A percentile compares a stretch with the other conserved stretches of the same genome.
Evolutionary conservation across 2,888 invertebrate species (phyloP).

Genomic region (Hypercompe scribonia): DNA sequence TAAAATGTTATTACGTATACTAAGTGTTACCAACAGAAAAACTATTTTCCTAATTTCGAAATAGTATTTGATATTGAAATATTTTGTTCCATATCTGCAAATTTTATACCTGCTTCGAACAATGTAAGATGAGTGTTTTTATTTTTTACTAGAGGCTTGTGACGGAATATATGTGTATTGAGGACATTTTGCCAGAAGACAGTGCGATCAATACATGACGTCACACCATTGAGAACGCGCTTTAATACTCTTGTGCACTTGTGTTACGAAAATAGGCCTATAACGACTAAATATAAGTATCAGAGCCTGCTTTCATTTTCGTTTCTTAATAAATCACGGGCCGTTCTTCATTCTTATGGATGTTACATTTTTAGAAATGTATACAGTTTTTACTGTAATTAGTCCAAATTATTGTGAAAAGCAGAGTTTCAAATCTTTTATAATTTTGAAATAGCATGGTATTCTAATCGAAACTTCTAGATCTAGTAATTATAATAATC

Average conservation of each 20-base stretch:
- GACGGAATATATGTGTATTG: constrained; percentile 63
- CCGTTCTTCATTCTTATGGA: neutral
- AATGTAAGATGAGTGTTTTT: neutral
- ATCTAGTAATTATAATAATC: constrained; percentile 7
- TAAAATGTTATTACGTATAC: constrained; percentile 64
- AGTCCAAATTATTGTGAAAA: neutral
- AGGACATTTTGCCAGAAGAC: constrained; percentile 50
- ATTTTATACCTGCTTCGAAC: neutral
- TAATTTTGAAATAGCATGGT: neutral
- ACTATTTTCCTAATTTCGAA: constrained; percentile 13
- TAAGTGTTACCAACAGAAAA: constrained; percentile 58
- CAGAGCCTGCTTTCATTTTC: constrained; percentile 28
- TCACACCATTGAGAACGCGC: constrained; percentile 75
- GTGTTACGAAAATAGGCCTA: constrained; percentile 50
- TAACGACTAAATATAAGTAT: constrained; percentile 47
- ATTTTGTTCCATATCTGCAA: neutral
- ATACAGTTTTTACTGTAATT: neutral
- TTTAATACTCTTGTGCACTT: constrained; percentile 59
- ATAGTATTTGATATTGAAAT: neutral
- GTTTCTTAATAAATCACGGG: constrained; percentile 7
- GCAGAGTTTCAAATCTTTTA: neutral
- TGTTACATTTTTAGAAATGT: neutral
- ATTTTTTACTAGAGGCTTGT: constrained; percentile 33
- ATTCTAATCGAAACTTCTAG: neutral
- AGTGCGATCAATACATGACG: constrained; percentile 80